phyloP scores from a whole-genome alignment of 2,888 invertebrate genomes.

The Archips crataeganus region DNA sequence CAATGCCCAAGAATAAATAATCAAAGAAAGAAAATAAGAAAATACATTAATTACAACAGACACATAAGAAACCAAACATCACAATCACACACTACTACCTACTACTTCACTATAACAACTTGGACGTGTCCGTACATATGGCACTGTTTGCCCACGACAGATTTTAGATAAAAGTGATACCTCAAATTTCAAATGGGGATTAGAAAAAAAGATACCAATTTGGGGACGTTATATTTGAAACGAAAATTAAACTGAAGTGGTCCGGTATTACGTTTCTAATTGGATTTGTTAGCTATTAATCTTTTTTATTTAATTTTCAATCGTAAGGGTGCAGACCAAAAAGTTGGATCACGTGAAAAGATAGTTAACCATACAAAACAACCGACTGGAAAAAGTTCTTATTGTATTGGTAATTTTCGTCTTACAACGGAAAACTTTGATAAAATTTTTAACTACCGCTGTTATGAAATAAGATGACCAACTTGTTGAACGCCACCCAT shows the following conservation, averaged over 20 bases:
- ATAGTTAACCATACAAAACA: too few relatives aligned
- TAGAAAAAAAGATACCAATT: conserved; percentile 70
- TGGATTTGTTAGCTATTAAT: conserved; percentile 39
- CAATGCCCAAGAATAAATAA: too few relatives aligned
- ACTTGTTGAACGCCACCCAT: too few relatives aligned
- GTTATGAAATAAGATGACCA: too few relatives aligned
- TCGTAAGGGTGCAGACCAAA: not conserved
- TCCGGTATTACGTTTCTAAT: conserved; percentile 55
- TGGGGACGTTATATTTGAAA: conserved; percentile 57
- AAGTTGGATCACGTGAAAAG: not conserved
- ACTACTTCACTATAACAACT: conserved; percentile 41
- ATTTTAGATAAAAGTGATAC: conserved; percentile 67
- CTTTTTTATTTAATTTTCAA: too few relatives aligned
- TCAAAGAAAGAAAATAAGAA: too few relatives aligned
- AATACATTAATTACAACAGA: too few relatives aligned
- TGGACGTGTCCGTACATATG: conserved; percentile 59
- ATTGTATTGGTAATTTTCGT: too few relatives aligned
- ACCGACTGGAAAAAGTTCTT: too few relatives aligned
- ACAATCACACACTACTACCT: conserved; percentile 12
- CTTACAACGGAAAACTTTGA: too few relatives aligned
- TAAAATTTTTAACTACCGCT: too few relatives aligned
- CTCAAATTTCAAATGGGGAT: conserved; percentile 63
- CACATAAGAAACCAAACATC: too few relatives aligned
- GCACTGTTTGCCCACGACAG: conserved; percentile 63
- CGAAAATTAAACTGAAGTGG: conserved; percentile 49